Percentiles rank a stretch among this genome's conserved stretches.
Conservation (phyloP, 2,113 vertebrate genomes). For the Micronisus gabar region DNA sequence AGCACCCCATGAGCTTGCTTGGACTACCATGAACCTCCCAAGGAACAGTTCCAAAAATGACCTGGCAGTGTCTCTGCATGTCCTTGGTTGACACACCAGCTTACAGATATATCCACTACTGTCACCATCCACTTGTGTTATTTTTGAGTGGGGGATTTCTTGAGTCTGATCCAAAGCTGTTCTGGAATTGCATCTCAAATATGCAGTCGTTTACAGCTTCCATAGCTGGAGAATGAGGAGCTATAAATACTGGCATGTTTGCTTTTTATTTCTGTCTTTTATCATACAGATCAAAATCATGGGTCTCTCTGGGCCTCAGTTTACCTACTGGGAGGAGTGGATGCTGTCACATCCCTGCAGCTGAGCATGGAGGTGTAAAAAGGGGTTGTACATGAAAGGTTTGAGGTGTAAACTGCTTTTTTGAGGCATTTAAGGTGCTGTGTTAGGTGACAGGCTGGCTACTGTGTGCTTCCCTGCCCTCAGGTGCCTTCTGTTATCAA, state of each 20-base stretch:
- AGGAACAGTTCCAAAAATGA: constrained; percentile 63
- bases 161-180: constrained; percentile 45
- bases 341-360: not conserved
- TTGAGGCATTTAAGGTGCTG: not conserved
- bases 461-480: not conserved
- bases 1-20: not conserved
- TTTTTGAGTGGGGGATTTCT: constrained; percentile 63
- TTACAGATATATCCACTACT: constrained; percentile 56
- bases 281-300: not conserved
- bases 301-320: not conserved
- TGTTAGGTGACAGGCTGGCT: accelerated
- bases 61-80: constrained; percentile 58
- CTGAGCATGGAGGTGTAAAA: not conserved
- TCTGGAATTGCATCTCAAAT: constrained; percentile 58
- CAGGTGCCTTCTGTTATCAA: not conserved
- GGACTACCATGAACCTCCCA: not conserved
- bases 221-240: constrained; percentile 6
- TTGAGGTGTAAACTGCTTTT: not conserved
- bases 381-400: not conserved
- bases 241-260: constrained; percentile 51
- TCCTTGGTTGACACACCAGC: constrained; percentile 54
- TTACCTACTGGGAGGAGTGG: accelerated
- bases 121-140: constrained; percentile 60
- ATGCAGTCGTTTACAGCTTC: constrained; percentile 23
- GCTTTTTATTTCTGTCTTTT: constrained; percentile 20